These are phyloP conservation scores for Drosophila suzukii DNA, from an alignment of 1,140 invertebrate genomes.

Conservation along the genomic window DNA sequence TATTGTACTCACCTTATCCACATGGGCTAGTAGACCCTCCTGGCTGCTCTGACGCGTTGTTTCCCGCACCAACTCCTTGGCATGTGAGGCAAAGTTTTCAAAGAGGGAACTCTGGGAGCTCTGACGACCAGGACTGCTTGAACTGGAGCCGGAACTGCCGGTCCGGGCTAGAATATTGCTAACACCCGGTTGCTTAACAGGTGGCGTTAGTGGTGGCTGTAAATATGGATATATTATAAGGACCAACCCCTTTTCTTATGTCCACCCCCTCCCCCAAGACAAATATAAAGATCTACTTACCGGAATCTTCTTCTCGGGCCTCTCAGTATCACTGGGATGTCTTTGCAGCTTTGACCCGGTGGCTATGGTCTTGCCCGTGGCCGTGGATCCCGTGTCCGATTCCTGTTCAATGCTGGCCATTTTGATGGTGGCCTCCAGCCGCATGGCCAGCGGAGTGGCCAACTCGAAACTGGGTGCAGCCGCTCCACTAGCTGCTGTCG, in stretches of 20 bases:
- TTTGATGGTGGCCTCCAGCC: slow-evolving; percentile 75
- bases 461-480: slow-evolving; percentile 59
- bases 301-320: slow-evolving; percentile 72
- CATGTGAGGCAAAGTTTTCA: slow-evolving; percentile 93
- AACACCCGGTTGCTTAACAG: slow-evolving; percentile 87
- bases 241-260: too few species aligned
- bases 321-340: slow-evolving; percentile 64
- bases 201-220: slow-evolving; percentile 85
- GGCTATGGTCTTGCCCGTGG: slow-evolving; percentile 20
- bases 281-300: slow-evolving; percentile 24
- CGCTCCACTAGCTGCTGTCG: neutral
- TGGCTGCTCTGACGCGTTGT: slow-evolving; percentile 95
- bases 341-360: slow-evolving; percentile 45
- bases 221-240: too few species aligned
- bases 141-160: slow-evolving; percentile 87
- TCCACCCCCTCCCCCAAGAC: neutral
- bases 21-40: slow-evolving; percentile 94
- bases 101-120: slow-evolving; percentile 92
- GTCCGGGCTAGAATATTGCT: slow-evolving; percentile 88
- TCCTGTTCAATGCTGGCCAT: slow-evolving; percentile 75
- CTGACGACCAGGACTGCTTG: slow-evolving; percentile 86
- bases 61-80: slow-evolving; percentile 93
- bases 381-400: slow-evolving; percentile 37
- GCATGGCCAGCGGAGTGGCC: slow-evolving; percentile 72
- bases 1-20: slow-evolving; percentile 90